phyloP scores from a whole-genome alignment of 2,888 invertebrate genomes.

The Ophion obscuratus region DNA sequence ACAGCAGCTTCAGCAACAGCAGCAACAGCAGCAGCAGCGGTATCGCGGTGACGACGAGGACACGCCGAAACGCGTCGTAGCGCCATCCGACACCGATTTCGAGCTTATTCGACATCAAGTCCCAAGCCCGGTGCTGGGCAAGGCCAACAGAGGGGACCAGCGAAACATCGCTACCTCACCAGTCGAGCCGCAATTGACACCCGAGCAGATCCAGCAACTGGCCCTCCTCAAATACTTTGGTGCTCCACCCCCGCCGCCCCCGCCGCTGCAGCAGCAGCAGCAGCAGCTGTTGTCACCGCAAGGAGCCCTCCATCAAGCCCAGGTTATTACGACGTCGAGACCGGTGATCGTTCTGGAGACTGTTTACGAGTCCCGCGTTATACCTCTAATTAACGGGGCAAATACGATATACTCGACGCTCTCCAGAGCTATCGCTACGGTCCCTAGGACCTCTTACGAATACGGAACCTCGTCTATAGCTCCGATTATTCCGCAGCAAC shows the following conservation, averaged over 20 bases:
- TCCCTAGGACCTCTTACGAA: constrained; percentile 92
- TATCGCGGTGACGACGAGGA: constrained; percentile 78
- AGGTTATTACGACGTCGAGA: constrained; percentile 91
- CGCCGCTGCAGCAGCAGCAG: constrained; percentile 55
- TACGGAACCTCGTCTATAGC: constrained; percentile 90
- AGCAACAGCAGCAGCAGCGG: no score
- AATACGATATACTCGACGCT: constrained; percentile 92
- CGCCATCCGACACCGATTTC: constrained; percentile 89
- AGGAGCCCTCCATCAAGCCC: constrained; percentile 84
- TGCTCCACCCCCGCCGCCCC: constrained; percentile 84
- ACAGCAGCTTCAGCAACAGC: constrained; percentile 62
- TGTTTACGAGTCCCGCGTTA: constrained; percentile 92
- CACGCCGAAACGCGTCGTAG: constrained; percentile 84
- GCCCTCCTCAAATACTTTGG: constrained; percentile 90
- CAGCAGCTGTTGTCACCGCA: constrained; percentile 76
- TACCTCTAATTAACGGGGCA: constrained; percentile 91
- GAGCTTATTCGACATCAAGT: constrained; percentile 87
- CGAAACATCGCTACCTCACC: constrained; percentile 79
- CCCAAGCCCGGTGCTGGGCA: constrained; percentile 64
- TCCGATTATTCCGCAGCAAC: constrained; percentile 77
- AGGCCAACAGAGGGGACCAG: constrained; percentile 76
- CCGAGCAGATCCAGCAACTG: constrained; percentile 91
- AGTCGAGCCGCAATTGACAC: constrained; percentile 83
- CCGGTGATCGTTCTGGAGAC: constrained; percentile 92
- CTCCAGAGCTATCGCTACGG: constrained; percentile 91